Evolutionary conservation across 2,797 vertebrate species (phyloP), one percentile per base, ranked within the genome.

Genomic region (Karalla daura): DNA sequence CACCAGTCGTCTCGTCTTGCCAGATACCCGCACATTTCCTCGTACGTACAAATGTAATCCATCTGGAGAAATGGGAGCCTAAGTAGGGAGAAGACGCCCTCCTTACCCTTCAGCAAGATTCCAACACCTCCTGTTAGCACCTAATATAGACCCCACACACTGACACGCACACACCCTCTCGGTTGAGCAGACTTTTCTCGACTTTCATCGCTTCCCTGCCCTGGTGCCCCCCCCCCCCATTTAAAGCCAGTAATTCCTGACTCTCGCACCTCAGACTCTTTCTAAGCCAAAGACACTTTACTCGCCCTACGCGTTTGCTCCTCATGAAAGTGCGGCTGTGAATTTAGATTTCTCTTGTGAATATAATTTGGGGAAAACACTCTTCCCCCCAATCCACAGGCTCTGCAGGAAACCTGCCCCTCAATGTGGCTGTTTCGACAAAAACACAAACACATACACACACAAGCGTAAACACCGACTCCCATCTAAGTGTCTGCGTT

Each of bases 121-220:
- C 72, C 60, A 81, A 67, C 73, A 75, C 65, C 74, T 83, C 50
- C 55, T 76, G 17, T 2, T 37, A 39, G 18, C 54, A 54, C 73
- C 51, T 43, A 72, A 78, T 81, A 78, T 74, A 84, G 71, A 60
- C 24, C 23, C 7, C 28, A 30, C 28, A 30, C 28, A 30, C 28
- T 7, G 7, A 30, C 28, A 30, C 1, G 10, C 28, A 2, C 28
- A 30, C 28, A 30, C 28, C 5, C 28, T 30, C 10, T 30, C 10
- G 28, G 1, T n/a, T n/a, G n/a, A n/a, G n/a, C n/a, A 9, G 1
- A 30, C 28, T 5, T 47, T 70, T 45, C 37, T 56, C 35, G 56
- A 53, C 70, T 67, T 73, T 3, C 50, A 33, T 62, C 24, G 56
- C 63, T 5, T 40, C 49, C 63, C 70, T 61, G 32, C n/a, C n/a